Evolutionary conservation across 2,888 invertebrate genomes (phyloP).

Genomic region (Limnephilus auricula): DNA sequence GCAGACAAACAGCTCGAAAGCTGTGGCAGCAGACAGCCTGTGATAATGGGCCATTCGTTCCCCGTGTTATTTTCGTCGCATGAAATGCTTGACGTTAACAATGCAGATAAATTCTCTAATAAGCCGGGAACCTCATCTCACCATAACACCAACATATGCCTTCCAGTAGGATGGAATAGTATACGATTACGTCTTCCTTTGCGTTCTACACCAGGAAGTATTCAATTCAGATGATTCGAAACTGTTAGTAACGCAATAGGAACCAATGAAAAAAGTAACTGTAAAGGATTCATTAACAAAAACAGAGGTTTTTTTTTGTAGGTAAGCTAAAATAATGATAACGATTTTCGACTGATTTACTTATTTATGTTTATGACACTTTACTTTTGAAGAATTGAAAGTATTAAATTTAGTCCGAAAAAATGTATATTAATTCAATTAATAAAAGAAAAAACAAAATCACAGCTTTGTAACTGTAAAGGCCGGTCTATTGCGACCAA

Average conservation of each 20-base stretch:
- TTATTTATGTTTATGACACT: too few relatives aligned
- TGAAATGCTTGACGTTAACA: constrained; percentile 5
- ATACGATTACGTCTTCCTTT: neutral
- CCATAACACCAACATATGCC: neutral
- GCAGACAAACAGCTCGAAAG: constrained; percentile 22
- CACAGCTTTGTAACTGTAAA: too few relatives aligned
- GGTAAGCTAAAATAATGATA: neutral
- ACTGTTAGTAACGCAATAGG: neutral
- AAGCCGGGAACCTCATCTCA: neutral
- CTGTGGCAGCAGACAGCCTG: neutral
- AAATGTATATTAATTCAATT: too few relatives aligned
- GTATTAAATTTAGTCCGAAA: too few relatives aligned
- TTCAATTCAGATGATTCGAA: neutral
- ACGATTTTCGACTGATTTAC: too few relatives aligned
- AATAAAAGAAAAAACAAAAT: too few relatives aligned
- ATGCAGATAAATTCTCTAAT: constrained; percentile 17
- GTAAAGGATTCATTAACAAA: neutral
- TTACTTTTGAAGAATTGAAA: too few relatives aligned
- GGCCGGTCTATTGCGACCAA: too few relatives aligned
- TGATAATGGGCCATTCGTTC: neutral
- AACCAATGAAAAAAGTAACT: neutral
- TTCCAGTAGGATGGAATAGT: neutral
- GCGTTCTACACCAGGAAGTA: neutral
- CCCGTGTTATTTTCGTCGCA: constrained; percentile 15
- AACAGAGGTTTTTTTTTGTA: neutral